Evolutionary conservation across 2,888 invertebrate genomes (phyloP).

Genomic region (Ochropacha duplaris): DNA sequence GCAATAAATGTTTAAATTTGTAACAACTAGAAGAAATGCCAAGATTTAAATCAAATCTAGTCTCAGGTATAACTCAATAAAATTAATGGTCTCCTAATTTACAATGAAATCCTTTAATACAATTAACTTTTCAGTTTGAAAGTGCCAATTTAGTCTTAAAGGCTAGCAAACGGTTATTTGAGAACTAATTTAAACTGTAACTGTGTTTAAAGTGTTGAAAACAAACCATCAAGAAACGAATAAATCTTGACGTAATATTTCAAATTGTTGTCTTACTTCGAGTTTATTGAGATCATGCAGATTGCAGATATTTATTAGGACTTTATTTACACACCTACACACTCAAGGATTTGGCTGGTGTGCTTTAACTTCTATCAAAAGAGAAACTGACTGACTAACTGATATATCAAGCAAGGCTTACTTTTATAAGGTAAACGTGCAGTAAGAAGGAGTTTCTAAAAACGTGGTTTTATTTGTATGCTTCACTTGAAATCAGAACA

Average conservation of each 20-base stretch:
- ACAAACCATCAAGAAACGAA: neutral
- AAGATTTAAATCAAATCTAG: neutral
- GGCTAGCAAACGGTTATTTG: constrained; percentile 5
- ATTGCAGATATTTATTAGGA: neutral
- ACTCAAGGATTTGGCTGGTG: no score
- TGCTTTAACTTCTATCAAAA: no score
- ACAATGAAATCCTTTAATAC: neutral
- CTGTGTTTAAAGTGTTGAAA: constrained; percentile 3
- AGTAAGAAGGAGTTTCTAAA: no score
- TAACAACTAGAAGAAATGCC: neutral
- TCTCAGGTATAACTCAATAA: neutral
- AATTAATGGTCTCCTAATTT: neutral
- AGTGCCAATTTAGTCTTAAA: constrained; percentile 3
- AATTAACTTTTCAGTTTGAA: constrained; percentile 2
- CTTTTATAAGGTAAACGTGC: no score
- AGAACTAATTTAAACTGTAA: constrained; percentile 5
- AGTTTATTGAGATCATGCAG: neutral
- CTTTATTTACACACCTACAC: neutral
- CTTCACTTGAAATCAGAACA: no score
- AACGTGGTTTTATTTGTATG: no score
- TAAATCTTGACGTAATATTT: constrained; percentile 3
- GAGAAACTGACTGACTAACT: no score
- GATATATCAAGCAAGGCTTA: no score
- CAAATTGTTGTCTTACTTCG: neutral
- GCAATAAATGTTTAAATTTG: no score